Conservation (phyloP, 2,113 vertebrate genomes). For the Alligator sinensis region DNA sequence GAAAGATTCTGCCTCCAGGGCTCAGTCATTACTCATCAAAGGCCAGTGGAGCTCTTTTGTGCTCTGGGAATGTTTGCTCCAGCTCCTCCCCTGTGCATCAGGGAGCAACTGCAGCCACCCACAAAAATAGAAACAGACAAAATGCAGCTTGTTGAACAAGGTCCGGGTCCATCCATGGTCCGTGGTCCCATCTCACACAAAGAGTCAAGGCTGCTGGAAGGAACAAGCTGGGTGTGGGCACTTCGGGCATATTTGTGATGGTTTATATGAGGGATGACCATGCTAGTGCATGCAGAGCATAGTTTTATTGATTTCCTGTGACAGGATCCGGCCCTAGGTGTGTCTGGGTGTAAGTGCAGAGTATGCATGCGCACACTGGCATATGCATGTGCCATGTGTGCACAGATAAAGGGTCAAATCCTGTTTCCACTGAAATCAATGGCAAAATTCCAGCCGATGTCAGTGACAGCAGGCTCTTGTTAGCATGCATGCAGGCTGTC, state of each 20-base stretch:
- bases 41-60: conserved; percentile 49
- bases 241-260: background rate
- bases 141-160: background rate
- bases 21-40: conserved; percentile 67
- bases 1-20: conserved; percentile 57
- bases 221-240: background rate
- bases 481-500: accelerated
- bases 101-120: background rate
- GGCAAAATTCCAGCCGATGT: background rate
- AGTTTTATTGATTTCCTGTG: background rate
- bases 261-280: background rate
- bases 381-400: background rate
- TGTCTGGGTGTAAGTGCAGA: background rate
- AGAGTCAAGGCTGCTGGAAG: background rate
- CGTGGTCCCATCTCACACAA: background rate
- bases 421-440: background rate
- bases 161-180: background rate
- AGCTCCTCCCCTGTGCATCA: background rate
- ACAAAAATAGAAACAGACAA: too few species aligned
- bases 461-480: background rate
- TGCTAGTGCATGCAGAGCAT: background rate
- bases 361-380: background rate
- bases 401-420: accelerated
- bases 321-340: background rate
- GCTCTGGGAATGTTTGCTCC: conserved; percentile 2